phyloP scores from a whole-genome alignment of 2,797 vertebrate species.

The Poecile montanus region DNA sequence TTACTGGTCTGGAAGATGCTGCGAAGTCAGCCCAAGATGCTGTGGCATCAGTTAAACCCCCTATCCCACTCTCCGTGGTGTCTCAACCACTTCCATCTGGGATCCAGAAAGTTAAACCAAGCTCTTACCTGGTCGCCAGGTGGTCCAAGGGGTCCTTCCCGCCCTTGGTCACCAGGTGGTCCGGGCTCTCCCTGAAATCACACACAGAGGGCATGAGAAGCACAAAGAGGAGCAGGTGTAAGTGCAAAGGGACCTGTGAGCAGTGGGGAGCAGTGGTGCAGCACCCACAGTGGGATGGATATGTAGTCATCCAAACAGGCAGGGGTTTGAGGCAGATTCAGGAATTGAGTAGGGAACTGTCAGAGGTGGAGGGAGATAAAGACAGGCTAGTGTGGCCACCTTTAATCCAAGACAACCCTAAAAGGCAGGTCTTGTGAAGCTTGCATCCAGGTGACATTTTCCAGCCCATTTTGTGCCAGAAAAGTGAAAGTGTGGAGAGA shows the following conservation, averaged over 20 bases:
- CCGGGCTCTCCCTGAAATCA: conserved; percentile 88
- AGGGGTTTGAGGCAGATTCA: neutral
- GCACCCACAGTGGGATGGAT: neutral
- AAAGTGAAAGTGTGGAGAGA: neutral
- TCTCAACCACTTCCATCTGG: neutral
- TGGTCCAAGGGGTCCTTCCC: conserved; percentile 87
- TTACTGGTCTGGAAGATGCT: neutral
- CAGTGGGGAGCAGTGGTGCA: neutral
- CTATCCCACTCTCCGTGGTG: too few relatives aligned
- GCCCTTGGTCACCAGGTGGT: conserved; percentile 89
- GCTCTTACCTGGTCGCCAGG: conserved; percentile 88
- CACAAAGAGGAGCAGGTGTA: neutral
- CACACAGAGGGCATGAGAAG: neutral
- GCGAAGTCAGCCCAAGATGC: neutral
- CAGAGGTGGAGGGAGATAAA: neutral
- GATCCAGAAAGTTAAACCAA: neutral
- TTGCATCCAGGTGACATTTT: neutral
- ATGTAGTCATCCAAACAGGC: neutral
- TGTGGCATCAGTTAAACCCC: neutral
- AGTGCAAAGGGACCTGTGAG: neutral
- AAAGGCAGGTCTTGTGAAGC: neutral
- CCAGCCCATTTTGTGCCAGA: neutral
- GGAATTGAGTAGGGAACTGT: neutral
- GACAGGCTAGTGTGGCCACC: too few relatives aligned
- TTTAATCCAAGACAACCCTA: neutral